Evolutionary conservation across 1,140 invertebrate species (phyloP).

Genomic region (Cylas formicarius): DNA sequence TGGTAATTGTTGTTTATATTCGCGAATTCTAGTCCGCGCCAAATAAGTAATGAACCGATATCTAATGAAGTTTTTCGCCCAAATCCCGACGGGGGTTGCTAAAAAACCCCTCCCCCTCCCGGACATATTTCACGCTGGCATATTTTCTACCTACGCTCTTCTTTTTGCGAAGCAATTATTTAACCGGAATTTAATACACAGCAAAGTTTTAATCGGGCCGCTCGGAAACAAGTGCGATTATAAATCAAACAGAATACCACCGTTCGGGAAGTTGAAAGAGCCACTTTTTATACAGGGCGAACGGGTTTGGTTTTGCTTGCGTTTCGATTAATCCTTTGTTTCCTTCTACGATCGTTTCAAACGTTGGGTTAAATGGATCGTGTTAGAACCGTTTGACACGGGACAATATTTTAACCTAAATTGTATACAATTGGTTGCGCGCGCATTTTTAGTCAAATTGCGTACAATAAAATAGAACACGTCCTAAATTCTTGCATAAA

Average conservation of each 20-base stretch:
- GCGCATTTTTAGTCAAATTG: too few relatives aligned
- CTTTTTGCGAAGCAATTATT: conserved; percentile 20
- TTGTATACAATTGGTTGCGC: too few relatives aligned
- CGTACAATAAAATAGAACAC: too few relatives aligned
- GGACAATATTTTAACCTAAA: too few relatives aligned
- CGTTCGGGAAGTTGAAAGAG: conserved; percentile 17
- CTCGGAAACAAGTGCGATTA: conserved; percentile 18
- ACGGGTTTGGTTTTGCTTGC: too few relatives aligned
- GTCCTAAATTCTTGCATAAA: too few relatives aligned
- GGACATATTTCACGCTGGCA: conserved; percentile 15
- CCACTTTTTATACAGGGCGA: conserved; percentile 11
- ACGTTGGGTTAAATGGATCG: too few relatives aligned
- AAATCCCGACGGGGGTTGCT: conserved; percentile 7
- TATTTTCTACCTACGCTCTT: conserved; percentile 17
- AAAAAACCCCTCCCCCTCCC: conserved; percentile 13
- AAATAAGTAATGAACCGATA: conserved; percentile 10
- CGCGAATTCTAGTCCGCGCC: too few relatives aligned
- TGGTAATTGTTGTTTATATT: too few relatives aligned
- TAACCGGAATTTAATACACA: conserved; percentile 21
- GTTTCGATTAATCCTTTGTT: too few relatives aligned
- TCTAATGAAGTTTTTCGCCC: conserved; percentile 16
- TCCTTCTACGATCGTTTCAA: too few relatives aligned
- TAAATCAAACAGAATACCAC: conserved; percentile 20
- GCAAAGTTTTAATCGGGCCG: conserved; percentile 20
- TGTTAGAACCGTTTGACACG: too few relatives aligned